A percentile compares a stretch with the other conserved stretches of the same genome.
phyloP scores from a whole-genome alignment of 2,113 vertebrate species.

The Syngnathoides biaculeatus region DNA sequence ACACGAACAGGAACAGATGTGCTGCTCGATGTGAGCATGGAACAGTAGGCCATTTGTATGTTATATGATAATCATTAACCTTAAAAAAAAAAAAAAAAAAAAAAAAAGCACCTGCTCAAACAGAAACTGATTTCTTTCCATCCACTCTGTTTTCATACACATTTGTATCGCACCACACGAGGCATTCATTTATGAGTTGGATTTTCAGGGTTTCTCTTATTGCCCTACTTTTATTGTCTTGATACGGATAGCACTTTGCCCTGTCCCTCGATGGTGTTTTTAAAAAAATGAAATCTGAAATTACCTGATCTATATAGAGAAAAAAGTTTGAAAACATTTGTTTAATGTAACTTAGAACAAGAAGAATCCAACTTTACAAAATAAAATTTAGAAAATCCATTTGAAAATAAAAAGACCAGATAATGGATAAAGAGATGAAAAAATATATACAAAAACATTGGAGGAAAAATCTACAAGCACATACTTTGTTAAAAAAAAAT shows the following conservation, averaged over 20 bases:
- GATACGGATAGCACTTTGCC: background rate
- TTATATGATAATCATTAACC: constrained; percentile 1
- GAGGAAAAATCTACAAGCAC: background rate
- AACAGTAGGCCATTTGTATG: constrained; percentile 5
- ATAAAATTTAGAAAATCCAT: too few species aligned
- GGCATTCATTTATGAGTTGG: background rate
- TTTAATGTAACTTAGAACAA: too few species aligned
- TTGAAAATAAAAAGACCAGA: too few species aligned
- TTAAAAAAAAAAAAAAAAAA: background rate
- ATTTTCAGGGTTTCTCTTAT: background rate
- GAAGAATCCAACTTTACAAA: too few species aligned
- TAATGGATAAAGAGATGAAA: too few species aligned
- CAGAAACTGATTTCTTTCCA: background rate
- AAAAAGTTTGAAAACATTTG: too few species aligned
- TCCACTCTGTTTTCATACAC: background rate
- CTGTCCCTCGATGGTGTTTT: background rate
- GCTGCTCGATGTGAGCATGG: background rate
- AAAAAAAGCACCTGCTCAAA: background rate
- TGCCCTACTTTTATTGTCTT: background rate
- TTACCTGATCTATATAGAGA: background rate
- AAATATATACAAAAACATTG: too few species aligned
- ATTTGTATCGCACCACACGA: background rate
- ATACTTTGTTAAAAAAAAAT: too few species aligned
- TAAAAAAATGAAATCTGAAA: background rate
- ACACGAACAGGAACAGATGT: background rate